Percentiles rank a stretch among this genome's conserved stretches.
These are phyloP conservation scores for Taenioides sp. DNA, from an alignment of 2,797 vertebrate genomes.

Conservation along the genomic window DNA sequence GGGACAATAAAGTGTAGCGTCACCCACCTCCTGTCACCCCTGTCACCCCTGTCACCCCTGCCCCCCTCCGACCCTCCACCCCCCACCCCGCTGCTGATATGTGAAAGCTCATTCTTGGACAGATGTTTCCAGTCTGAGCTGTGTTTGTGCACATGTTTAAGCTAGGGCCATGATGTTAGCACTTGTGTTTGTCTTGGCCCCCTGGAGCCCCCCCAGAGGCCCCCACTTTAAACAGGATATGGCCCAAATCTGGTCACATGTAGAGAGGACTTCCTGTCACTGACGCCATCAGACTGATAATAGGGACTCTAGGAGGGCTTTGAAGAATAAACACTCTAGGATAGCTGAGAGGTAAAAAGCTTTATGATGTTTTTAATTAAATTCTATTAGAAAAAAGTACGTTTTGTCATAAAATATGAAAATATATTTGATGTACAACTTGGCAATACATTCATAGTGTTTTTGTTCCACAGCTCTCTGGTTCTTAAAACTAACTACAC, in stretches of 20 bases:
- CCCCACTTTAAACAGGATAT: conserved; percentile 73
- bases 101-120: conserved; percentile 32
- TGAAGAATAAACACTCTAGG: conserved; percentile 3
- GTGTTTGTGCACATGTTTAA: conserved; percentile 17
- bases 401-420: no score
- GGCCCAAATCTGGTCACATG: conserved; percentile 59
- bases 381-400: no score
- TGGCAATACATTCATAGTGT: no score
- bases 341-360: background rate
- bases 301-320: conserved; percentile 6
- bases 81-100: conserved; percentile 21
- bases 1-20: no score
- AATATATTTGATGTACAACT: no score
- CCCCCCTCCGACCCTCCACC: conserved; percentile 1
- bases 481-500: no score
- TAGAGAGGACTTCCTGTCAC: conserved; percentile 55
- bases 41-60: no score
- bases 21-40: background rate
- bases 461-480: no score
- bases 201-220: conserved; percentile 29
- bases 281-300: conserved; percentile 16
- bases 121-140: conserved; percentile 57
- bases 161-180: conserved; percentile 31
- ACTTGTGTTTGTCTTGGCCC: conserved; percentile 40
- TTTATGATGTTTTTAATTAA: background rate